Base-by-base conservation (phyloP, 2,797 vertebrate genomes). In the Sarcophilus harrisii region DNA sequence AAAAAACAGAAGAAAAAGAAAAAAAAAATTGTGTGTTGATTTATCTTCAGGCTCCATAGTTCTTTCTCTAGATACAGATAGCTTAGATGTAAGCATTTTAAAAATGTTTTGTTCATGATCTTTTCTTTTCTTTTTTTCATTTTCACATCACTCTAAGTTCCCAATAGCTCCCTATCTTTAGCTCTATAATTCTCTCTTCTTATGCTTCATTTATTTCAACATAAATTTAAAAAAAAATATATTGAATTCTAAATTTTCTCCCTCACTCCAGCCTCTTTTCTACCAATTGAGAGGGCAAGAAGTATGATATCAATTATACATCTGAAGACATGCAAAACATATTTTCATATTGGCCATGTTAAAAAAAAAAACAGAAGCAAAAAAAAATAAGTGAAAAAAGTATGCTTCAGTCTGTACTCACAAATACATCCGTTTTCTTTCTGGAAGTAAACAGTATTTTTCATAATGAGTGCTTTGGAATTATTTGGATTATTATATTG, bases 181-280 rank as follows among this genome's bases (percentile, higher is more conserved):
- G 66, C 55, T 60, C n/a, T 87, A 27, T 38, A 45, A 58, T 91
- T 90, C 32, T 94, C 89, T n/a, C 13, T 90, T 14, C 38, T 73
- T 93, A 30, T 95, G 29, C 58, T 57, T 45, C 94, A 49, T 66
- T 92, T 93, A 93, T 81, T 81, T 81, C 45, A 81, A 27, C 38
- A 81, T 95, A 93, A 60, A 92, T 92, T 95, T 57, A n/a, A n/a
- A n/a, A n/a, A n/a, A n/a, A 73, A 32, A 62, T n/a, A 62, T 16
- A n/a, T 73, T 81, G 73, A 45, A 21, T 81, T 81, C 73, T 1
- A 81, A 81, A 81, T 38, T 81, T 73, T 45, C 73, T 24, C 9
- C 73, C 18, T 73, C n/a, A 16, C 32, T n/a, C 16, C 66, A 73
- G 12, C 16, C 16, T 6, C n/a, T 73, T 73, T 32, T 11, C n/a